Evolutionary conservation across 2,113 vertebrate species (phyloP), one percentile per base, ranked within the genome.

Genomic region (Struthidea cinerea): DNA sequence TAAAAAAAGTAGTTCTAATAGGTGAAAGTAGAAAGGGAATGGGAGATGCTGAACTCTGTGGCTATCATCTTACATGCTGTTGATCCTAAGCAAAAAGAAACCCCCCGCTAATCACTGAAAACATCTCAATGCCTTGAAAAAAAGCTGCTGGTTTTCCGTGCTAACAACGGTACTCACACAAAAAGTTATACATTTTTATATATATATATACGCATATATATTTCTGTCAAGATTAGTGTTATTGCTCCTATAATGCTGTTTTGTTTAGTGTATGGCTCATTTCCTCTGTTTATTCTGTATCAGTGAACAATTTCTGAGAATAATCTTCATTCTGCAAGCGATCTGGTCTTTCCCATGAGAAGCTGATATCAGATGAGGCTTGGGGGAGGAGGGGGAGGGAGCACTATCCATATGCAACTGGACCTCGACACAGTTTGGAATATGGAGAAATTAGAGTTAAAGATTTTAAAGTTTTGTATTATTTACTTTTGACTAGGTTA

Each of bases 261-360:
- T 75, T 8, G 1, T 44, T 79, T 64, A 35, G 30, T 27, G n/a
- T 26, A 4, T 55, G 46, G 44, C 32, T 79, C 33, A 9, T 73
- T 92, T 75, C 49, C 41, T 92, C 47, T 68, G 2, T 60, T 92
- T 83, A 74, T 63, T 57, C 52, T 77, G 19, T 84, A 33, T 55
- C 33, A 16, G 41, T 59, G 74, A 83, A 73, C 42, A 89, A 19
- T 85, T 93, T 77, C 56, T 37, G 67, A 47, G 46, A 69, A 55
- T 59, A 69, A 79, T 55, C 18, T 47, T 33, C 35, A 28, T 80
- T 91, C 42, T 80, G 78, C 42, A 83, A 70, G 59, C 47, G 91
- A 53, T 93, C 75, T 57, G 16, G 30, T 30, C 28, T 67, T 96
- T 83, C 50, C 74, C 63, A 28, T 63, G 92, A 92, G 83, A 70